Evolutionary conservation across 2,113 vertebrate species (phyloP).

Genomic region (Hirundichthys speculiger): DNA sequence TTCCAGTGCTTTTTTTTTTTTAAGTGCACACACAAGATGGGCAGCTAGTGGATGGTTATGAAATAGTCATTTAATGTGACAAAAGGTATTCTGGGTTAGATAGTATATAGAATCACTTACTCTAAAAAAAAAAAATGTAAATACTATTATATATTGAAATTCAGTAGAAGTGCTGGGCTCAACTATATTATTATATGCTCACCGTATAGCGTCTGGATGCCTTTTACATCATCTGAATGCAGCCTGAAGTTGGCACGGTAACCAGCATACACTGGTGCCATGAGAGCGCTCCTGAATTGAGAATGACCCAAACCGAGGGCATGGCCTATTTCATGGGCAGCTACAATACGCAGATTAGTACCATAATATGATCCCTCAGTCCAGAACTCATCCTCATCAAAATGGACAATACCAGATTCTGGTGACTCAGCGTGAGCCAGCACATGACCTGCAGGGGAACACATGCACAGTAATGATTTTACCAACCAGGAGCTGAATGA

Average conservation of each 20-base stretch:
- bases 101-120: no score
- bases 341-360: slow-evolving; percentile 89
- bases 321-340: slow-evolving; percentile 91
- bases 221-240: slow-evolving; percentile 85
- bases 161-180: no score
- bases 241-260: slow-evolving; percentile 84
- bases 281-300: slow-evolving; percentile 82
- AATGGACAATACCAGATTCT: slow-evolving; percentile 87
- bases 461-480: background rate
- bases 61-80: no score
- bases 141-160: no score
- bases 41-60: no score
- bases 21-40: no score
- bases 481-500: background rate
- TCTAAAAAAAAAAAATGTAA: no score
- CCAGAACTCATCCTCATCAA: slow-evolving; percentile 90
- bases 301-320: slow-evolving; percentile 90
- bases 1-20: no score
- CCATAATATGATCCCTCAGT: slow-evolving; percentile 83
- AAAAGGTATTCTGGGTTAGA: no score
- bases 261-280: slow-evolving; percentile 87
- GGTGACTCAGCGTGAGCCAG: slow-evolving; percentile 89
- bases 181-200: slow-evolving; percentile 41
- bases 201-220: slow-evolving; percentile 91
- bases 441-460: slow-evolving; percentile 78